A percentile compares a stretch with the other conserved stretches of the same genome.
phyloP scores from a whole-genome alignment of 1,140 invertebrate species.

The Linepithema humile region DNA sequence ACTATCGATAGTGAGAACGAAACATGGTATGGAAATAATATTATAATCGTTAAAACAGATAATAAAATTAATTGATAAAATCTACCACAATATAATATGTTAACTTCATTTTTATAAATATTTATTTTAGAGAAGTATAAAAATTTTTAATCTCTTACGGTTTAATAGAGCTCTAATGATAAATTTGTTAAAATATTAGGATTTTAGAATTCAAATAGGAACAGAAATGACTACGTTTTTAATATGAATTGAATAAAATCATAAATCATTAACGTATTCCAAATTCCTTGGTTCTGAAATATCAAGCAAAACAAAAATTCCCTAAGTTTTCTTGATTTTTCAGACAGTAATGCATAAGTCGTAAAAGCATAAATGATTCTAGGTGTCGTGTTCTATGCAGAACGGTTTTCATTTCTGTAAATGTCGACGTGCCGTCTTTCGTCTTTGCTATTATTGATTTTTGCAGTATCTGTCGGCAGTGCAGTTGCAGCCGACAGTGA shows the following conservation, averaged over 20 bases:
- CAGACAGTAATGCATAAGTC: too few relatives aligned
- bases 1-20: neutral
- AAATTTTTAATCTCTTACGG: neutral
- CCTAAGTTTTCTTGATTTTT: neutral
- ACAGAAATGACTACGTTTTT: neutral
- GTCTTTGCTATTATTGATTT: slow-evolving; percentile 21
- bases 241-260: neutral
- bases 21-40: neutral
- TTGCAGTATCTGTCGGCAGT: slow-evolving; percentile 38
- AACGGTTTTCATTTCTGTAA: too few relatives aligned
- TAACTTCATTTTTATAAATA: neutral
- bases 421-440: neutral
- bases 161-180: neutral
- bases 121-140: neutral
- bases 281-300: neutral
- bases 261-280: neutral
- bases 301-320: neutral
- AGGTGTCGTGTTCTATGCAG: neutral
- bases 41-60: neutral
- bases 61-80: neutral
- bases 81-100: neutral
- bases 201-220: neutral
- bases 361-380: neutral
- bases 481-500: neutral
- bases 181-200: neutral